Conservation (phyloP, 2,113 vertebrate species). For the Myodes glareolus region DNA sequence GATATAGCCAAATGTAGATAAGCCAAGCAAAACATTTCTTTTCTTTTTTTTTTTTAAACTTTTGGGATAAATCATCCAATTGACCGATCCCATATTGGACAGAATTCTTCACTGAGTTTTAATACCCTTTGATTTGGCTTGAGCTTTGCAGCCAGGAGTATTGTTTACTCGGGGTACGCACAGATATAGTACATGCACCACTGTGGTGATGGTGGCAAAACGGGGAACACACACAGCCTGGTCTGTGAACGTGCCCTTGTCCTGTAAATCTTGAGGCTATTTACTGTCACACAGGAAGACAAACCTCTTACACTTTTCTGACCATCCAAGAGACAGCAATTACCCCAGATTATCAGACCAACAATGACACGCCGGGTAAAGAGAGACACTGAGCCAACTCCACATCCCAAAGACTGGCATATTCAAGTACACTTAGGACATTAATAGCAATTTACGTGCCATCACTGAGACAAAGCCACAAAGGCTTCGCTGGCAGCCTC, state of each 20-base stretch:
- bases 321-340: constrained; percentile 91
- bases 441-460: constrained; percentile 97
- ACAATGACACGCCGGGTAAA: constrained; percentile 90
- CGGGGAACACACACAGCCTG: neutral
- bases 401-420: constrained; percentile 91
- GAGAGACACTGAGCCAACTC: constrained; percentile 92
- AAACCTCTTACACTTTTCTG: constrained; percentile 74
- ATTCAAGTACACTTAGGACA: constrained; percentile 95
- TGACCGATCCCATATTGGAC: neutral
- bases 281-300: constrained; percentile 10
- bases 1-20: neutral
- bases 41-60: neutral
- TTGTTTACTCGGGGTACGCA: neutral
- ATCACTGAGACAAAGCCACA: constrained; percentile 91
- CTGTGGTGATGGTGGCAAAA: neutral
- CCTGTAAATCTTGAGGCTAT: neutral
- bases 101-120: neutral
- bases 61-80: neutral
- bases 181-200: neutral
- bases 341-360: constrained; percentile 91
- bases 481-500: constrained; percentile 94
- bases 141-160: neutral
- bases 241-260: neutral
- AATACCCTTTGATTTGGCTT: constrained; percentile 19
- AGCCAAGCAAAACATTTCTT: neutral